Percentiles rank a stretch among this genome's conserved stretches.
phyloP scores from a whole-genome alignment of 2,888 invertebrate species.

The Cybosia mesomella region DNA sequence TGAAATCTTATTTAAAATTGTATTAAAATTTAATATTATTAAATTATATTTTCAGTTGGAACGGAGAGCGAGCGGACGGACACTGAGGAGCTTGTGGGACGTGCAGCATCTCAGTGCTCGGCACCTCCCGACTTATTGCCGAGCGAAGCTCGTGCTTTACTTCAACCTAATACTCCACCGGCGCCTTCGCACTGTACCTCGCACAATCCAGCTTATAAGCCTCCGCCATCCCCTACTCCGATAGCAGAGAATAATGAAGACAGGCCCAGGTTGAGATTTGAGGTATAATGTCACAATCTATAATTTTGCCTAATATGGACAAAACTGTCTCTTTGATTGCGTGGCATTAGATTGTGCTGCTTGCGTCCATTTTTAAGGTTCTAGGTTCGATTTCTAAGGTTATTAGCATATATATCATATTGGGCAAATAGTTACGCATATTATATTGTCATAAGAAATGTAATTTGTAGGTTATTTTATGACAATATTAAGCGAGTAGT shows the following conservation, averaged over 20 bases:
- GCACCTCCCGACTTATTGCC: conserved; percentile 89
- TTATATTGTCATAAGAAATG: too few relatives aligned
- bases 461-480: too few relatives aligned
- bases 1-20: neutral
- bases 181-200: conserved; percentile 45
- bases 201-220: conserved; percentile 56
- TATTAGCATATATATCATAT: too few relatives aligned
- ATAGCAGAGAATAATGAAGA: conserved; percentile 65
- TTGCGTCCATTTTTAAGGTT: too few relatives aligned
- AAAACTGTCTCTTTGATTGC: too few relatives aligned
- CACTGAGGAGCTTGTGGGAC: conserved; percentile 90
- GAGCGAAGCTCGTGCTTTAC: conserved; percentile 84
- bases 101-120: conserved; percentile 88
- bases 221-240: conserved; percentile 58
- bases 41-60: conserved; percentile 81
- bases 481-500: too few relatives aligned
- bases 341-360: too few relatives aligned
- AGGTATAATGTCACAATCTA: conserved; percentile 61
- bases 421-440: too few relatives aligned
- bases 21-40: neutral
- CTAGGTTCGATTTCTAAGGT: too few relatives aligned
- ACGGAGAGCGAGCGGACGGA: conserved; percentile 90
- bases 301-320: neutral
- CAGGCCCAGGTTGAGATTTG: conserved; percentile 78
- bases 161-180: conserved; percentile 68